Evolutionary conservation across 2,797 vertebrate species (phyloP).

Genomic region (Pseudopleuronectes americanus): DNA sequence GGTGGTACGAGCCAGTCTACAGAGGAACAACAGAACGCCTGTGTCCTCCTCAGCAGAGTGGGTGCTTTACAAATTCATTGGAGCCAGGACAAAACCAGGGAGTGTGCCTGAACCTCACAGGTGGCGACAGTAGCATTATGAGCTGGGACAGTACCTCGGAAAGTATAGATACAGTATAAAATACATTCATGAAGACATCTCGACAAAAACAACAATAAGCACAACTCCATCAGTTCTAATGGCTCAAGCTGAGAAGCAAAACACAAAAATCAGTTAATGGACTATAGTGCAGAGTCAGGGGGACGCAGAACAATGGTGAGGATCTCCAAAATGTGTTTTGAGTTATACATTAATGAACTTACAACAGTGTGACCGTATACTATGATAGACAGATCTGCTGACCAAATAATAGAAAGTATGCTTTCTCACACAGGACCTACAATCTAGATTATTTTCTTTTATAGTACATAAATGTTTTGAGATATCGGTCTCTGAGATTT

Average conservation of each 20-base stretch:
- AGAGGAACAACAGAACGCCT: constrained; percentile 9
- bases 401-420: no score
- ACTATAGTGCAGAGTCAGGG: constrained; percentile 37
- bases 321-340: constrained; percentile 12
- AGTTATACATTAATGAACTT: constrained; percentile 17
- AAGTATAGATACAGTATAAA: constrained; percentile 65
- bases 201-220: constrained; percentile 58
- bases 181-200: constrained; percentile 83
- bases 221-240: constrained; percentile 55
- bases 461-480: not conserved
- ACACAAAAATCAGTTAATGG: constrained; percentile 44
- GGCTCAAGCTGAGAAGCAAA: constrained; percentile 48
- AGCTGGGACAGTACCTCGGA: constrained; percentile 47
- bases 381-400: not conserved
- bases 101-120: constrained; percentile 49
- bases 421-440: no score
- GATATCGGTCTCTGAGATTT: constrained; percentile 2
- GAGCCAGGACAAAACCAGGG: constrained; percentile 14
- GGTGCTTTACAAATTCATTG: constrained; percentile 23
- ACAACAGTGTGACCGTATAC: constrained; percentile 25
- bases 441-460: not conserved
- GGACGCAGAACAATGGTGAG: not conserved
- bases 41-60: not conserved
- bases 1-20: constrained; percentile 14
- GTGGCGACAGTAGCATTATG: constrained; percentile 47